Base-by-base conservation (phyloP, 2,113 vertebrate species). In the Dipodomys merriami region DNA sequence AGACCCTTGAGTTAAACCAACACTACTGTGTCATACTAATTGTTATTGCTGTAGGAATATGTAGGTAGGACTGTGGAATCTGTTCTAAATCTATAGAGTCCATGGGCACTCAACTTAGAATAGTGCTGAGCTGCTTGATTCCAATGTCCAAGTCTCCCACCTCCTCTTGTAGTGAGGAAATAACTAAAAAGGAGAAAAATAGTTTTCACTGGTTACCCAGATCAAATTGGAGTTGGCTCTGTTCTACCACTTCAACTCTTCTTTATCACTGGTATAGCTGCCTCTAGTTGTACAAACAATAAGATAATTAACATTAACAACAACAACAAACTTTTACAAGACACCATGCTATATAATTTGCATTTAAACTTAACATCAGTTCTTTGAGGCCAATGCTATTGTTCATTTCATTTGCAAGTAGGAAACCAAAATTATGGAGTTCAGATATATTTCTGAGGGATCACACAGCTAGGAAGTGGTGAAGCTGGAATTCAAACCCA, bases 401-500 rank as follows among this genome's bases (percentile, higher is more conserved):
- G 72, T 71, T 68, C 83, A 19, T 78, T 96, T 88, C 53, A 79
- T 80, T 91, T 82, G 2, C 78, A 35, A 89, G 69, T 33, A 85
- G 20, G 39, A 88, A 91, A 53, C 22, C 39, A 78, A 57, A 78
- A 87, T 83, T 95, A 86, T 1, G 7, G 15, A 91, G 30, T 82
- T 95, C 53, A 95, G 95, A 83, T 73, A 57, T 72, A 84, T 85
- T 95, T 96, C 62, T 79, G 44, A 80, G n/a, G 44, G 83, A 91
- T 94, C 49, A 49, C 57, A 86, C 67, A 80, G 53, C 25, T 74
- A 93, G 91, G 65, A 95, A 94, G 85, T 90, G 81, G 68, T 91
- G 60, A 46, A 93, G 39, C 81, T 96, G 78, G 85, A 91, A 91
- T 93, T 95, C 91, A 94, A 78, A 86, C 91, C 25, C 68, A 84